Conservation (phyloP, 2,113 vertebrate species). For the rabbit (Oryctolagus cuniculus) region mOryCun1.1 NC_091438.1:47355501-47356000, state of each 20-base stretch:
- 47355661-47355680: too few species aligned
- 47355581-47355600: too few species aligned
- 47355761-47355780: neutral
- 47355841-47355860: neutral
- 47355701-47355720: too few species aligned
- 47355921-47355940: neutral
- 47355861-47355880: neutral
- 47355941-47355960: neutral
- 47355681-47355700: too few species aligned
- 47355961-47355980: neutral
- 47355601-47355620: too few species aligned
- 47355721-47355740: too few species aligned
- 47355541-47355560: too few species aligned
- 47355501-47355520: too few species aligned
- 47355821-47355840: slow-evolving; percentile 14
- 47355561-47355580: too few species aligned
- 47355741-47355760: neutral
- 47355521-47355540: too few species aligned
- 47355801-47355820: neutral
- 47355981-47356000: neutral
- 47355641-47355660: too few species aligned
- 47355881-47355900: neutral
- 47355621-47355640: too few species aligned
- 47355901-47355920: neutral
- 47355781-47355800: slow-evolving; percentile 16